phyloP scores from a whole-genome alignment of 2,113 vertebrate genomes.

The Neotragus pygmaeus region DNA sequence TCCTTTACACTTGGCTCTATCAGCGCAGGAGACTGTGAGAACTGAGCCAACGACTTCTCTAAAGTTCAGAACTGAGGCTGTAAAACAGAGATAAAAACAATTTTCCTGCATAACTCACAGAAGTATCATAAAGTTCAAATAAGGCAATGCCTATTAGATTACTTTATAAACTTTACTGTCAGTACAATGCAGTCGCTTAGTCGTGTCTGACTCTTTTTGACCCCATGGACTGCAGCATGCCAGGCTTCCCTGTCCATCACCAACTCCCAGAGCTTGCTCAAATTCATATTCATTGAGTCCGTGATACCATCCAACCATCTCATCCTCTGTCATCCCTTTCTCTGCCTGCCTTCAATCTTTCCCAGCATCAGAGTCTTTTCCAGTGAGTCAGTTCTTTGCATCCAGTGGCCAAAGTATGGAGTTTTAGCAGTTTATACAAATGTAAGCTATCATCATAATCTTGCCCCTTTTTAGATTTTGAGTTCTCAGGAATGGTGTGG shows the following conservation, averaged over 20 bases:
- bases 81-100: neutral
- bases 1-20: neutral
- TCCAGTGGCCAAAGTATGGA: neutral
- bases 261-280: neutral
- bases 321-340: neutral
- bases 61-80: neutral
- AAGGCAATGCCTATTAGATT: neutral
- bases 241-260: neutral
- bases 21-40: neutral
- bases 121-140: neutral
- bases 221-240: neutral
- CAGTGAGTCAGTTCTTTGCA: neutral
- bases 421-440: neutral
- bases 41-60: neutral
- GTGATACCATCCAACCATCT: neutral
- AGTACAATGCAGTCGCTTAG: neutral
- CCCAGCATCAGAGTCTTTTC: neutral
- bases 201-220: neutral
- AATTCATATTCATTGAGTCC: neutral
- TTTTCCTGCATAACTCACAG: neutral
- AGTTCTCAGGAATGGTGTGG: neutral
- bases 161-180: neutral
- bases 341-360: neutral
- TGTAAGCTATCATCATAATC: neutral
- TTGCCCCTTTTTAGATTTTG: neutral